phyloP scores from a whole-genome alignment of 2,797 vertebrate genomes.

The Hypotaenidia philippensis region DNA sequence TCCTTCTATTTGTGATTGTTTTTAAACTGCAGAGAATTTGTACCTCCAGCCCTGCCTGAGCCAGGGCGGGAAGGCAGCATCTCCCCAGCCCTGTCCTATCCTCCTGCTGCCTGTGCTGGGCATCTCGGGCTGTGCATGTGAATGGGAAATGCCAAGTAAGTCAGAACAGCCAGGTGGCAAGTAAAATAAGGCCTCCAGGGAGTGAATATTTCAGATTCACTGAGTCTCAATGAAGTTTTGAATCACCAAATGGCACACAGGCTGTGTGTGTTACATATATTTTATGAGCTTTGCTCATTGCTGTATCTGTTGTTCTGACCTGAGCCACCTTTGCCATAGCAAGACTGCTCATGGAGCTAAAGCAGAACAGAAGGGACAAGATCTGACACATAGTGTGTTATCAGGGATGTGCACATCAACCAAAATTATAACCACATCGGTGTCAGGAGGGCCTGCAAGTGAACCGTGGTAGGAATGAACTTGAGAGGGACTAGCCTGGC shows the following conservation, averaged over 20 bases:
- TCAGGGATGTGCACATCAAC: background rate
- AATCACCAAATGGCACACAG: background rate
- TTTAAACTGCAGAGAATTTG: background rate
- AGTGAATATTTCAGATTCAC: background rate
- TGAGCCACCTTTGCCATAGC: background rate
- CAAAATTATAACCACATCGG: fast-evolving
- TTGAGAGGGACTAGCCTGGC: background rate
- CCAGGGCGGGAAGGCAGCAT: background rate
- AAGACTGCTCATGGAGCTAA: background rate
- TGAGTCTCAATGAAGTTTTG: fast-evolving
- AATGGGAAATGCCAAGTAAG: background rate
- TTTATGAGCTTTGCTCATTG: fast-evolving
- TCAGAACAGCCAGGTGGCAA: background rate
- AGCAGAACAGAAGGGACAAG: background rate
- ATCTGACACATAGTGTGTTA: fast-evolving
- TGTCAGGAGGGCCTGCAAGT: background rate
- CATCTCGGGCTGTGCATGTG: background rate
- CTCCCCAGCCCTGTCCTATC: background rate
- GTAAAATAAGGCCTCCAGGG: background rate
- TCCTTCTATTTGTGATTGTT: background rate
- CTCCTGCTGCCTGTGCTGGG: fast-evolving
- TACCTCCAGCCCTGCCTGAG: background rate
- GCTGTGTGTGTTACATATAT: fast-evolving
- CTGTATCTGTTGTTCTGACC: background rate
- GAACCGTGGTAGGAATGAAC: background rate